Percentiles rank a stretch among this genome's conserved stretches.
These are phyloP conservation scores for Sthenelais limicola DNA, from an alignment of 2,888 invertebrate genomes.

Conservation along the genomic window DNA sequence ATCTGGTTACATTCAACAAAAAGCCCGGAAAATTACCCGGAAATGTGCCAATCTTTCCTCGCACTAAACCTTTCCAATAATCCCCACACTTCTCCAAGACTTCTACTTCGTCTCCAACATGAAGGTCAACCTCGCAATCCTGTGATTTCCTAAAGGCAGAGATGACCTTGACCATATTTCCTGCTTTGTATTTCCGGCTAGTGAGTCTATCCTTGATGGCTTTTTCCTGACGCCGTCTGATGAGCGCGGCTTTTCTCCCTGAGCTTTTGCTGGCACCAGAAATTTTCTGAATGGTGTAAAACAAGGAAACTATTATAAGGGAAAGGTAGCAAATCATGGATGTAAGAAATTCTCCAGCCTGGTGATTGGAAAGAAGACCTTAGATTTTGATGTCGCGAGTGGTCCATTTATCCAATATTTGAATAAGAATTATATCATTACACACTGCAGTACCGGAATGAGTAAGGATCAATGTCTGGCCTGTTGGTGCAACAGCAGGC, in stretches of 20 bases:
- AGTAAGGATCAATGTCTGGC: too few species aligned
- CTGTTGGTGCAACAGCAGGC: too few species aligned
- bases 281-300: neutral
- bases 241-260: too few species aligned
- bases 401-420: too few species aligned
- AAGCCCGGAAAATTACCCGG: too few species aligned
- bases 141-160: conserved; percentile 18
- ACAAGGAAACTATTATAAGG: neutral
- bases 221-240: conserved; percentile 2
- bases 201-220: conserved; percentile 17
- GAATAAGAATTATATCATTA: too few species aligned
- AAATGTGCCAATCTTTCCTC: conserved; percentile 39
- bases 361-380: too few species aligned
- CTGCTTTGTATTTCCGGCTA: conserved; percentile 3
- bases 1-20: too few species aligned
- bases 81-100: conserved; percentile 31
- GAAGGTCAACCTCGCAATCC: conserved; percentile 38
- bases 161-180: conserved; percentile 11
- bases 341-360: too few species aligned
- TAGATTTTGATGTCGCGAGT: too few species aligned
- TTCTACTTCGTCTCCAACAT: conserved; percentile 42
- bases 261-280: too few species aligned
- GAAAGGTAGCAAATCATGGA: neutral
- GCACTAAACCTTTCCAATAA: conserved; percentile 20
- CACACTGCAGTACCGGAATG: too few species aligned